A percentile compares a stretch with the other conserved stretches of the same genome.
Evolutionary conservation across 1,140 invertebrate species (phyloP).

Genomic region (Meloidogyne exigua): DNA sequence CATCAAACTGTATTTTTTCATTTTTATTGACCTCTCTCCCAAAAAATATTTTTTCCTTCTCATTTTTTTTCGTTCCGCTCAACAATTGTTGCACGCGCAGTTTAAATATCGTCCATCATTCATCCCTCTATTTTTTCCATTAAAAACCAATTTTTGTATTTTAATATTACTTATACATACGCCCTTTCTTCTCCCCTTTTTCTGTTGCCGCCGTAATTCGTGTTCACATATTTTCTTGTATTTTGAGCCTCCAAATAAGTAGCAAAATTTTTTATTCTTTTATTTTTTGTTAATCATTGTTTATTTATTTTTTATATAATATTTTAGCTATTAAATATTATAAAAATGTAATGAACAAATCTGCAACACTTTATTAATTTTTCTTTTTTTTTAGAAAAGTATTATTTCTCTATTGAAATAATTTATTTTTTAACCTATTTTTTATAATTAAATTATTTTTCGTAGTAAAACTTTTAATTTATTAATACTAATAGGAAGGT

Average conservation of each 20-base stretch:
- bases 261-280: neutral
- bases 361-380: neutral
- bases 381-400: neutral
- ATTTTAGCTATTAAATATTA: neutral
- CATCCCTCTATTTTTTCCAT: neutral
- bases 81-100: neutral
- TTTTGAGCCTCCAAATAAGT: neutral
- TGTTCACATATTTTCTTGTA: neutral
- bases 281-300: neutral
- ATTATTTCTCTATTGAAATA: too few relatives aligned
- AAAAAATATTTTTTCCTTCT: neutral
- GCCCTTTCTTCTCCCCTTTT: neutral
- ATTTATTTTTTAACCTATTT: too few relatives aligned
- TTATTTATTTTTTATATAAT: neutral
- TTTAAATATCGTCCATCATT: slow-evolving; percentile 5
- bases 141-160: neutral
- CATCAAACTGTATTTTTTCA: neutral
- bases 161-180: neutral
- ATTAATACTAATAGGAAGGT: too few relatives aligned
- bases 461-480: too few relatives aligned
- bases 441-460: too few relatives aligned
- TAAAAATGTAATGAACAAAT: neutral
- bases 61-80: neutral
- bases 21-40: neutral
- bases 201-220: neutral